These are phyloP conservation scores for Menura novaehollandiae DNA, from an alignment of 2,113 vertebrate species.

Conservation along the genomic window DNA sequence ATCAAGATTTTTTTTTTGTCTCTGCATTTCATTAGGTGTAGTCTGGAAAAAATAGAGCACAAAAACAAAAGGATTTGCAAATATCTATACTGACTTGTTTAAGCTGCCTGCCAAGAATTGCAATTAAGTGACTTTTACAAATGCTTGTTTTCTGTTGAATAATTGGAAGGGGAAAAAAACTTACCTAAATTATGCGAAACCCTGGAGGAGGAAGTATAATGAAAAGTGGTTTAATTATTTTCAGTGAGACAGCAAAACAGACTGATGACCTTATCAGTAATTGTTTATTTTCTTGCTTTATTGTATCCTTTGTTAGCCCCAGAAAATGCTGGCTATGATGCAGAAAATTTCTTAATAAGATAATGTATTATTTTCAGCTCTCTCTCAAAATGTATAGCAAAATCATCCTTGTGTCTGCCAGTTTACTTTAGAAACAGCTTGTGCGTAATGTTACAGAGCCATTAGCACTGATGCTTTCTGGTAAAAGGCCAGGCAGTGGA, in stretches of 20 bases:
- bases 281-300: neutral
- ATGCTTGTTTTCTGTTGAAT: constrained; percentile 14
- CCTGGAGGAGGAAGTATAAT: neutral
- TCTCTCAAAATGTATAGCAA: neutral
- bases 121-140: neutral
- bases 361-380: neutral
- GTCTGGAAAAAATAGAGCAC: neutral
- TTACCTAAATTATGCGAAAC: neutral
- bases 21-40: neutral
- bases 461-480: neutral
- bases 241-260: constrained; percentile 5
- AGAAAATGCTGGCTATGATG: neutral
- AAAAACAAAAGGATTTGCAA: neutral
- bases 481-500: neutral
- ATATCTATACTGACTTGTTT: neutral
- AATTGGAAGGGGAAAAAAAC: neutral
- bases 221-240: constrained; percentile 3
- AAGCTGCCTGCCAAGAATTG: neutral
- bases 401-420: neutral
- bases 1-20: neutral
- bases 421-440: neutral
- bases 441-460: neutral
- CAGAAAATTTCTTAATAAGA: neutral
- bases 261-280: neutral
- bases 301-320: neutral